A percentile compares a stretch with the other conserved stretches of the same genome.
Conservation (phyloP, 1,140 invertebrate species). For the Lepidurus apus region DNA sequence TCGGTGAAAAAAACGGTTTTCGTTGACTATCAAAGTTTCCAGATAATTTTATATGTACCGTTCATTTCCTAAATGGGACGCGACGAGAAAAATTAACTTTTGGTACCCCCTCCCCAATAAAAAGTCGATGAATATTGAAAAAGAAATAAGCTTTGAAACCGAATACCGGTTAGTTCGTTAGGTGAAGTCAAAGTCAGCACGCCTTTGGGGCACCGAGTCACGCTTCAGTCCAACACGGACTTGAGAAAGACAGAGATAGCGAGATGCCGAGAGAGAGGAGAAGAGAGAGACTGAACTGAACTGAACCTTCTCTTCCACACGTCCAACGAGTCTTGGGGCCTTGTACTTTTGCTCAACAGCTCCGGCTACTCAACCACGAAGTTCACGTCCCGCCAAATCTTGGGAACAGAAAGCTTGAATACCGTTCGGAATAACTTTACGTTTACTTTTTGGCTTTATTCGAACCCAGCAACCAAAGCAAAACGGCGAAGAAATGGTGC, state of each 20-base stretch:
- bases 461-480: not conserved
- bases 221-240: not conserved
- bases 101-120: not conserved
- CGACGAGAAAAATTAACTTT: not conserved
- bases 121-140: not conserved
- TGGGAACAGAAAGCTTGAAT: not conserved
- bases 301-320: conserved; percentile 5
- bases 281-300: not conserved
- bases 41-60: no score
- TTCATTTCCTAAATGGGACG: not conserved
- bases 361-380: not conserved
- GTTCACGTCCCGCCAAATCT: conserved; percentile 1
- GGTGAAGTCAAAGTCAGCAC: conserved; percentile 17
- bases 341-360: not conserved
- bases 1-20: no score
- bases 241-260: no score
- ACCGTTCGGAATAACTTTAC: not conserved
- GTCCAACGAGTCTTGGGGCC: not conserved
- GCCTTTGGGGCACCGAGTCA: conserved; percentile 1
- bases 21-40: no score
- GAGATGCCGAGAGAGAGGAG: not conserved
- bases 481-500: no score
- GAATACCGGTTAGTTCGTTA: conserved; percentile 14
- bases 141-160: not conserved
- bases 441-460: not conserved